Evolutionary conservation across 2,113 vertebrate genomes (phyloP).

Genomic region (Neopipo cinnamomea): DNA sequence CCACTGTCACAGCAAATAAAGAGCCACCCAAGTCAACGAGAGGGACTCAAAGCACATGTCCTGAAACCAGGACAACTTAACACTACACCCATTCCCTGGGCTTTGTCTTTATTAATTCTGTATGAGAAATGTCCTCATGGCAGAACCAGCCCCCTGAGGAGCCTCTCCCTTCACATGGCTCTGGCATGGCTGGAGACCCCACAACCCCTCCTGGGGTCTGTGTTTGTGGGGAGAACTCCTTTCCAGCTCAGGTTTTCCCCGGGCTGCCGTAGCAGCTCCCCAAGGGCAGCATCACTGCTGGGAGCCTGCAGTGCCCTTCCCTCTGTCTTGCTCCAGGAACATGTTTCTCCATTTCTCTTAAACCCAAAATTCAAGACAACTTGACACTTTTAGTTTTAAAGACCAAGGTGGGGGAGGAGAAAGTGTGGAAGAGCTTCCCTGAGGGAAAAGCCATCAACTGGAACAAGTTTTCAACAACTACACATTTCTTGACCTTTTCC

Average conservation of each 20-base stretch:
- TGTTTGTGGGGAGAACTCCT: background rate
- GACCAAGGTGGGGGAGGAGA: constrained; percentile 11
- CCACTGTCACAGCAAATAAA: background rate
- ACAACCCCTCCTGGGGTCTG: background rate
- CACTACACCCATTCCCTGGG: background rate
- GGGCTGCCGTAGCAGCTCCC: background rate
- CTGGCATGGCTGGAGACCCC: rapidly evolving
- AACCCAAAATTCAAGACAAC: background rate
- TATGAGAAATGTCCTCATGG: background rate
- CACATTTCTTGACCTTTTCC: constrained; percentile 77
- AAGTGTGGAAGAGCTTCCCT: background rate
- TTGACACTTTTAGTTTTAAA: constrained; percentile 8
- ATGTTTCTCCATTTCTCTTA: rapidly evolving
- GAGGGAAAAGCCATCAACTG: constrained; percentile 57
- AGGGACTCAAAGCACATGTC: background rate
- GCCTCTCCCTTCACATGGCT: background rate
- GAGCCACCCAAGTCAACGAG: background rate
- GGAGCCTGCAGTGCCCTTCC: background rate
- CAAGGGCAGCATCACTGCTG: background rate
- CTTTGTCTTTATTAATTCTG: background rate
- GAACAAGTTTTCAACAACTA: constrained; percentile 60
- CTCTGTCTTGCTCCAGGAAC: background rate
- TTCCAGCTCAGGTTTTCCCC: background rate
- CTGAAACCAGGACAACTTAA: background rate
- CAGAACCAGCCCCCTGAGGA: background rate